phyloP scores from a whole-genome alignment of 2,113 vertebrate genomes.

The Anolis carolinensis region DNA sequence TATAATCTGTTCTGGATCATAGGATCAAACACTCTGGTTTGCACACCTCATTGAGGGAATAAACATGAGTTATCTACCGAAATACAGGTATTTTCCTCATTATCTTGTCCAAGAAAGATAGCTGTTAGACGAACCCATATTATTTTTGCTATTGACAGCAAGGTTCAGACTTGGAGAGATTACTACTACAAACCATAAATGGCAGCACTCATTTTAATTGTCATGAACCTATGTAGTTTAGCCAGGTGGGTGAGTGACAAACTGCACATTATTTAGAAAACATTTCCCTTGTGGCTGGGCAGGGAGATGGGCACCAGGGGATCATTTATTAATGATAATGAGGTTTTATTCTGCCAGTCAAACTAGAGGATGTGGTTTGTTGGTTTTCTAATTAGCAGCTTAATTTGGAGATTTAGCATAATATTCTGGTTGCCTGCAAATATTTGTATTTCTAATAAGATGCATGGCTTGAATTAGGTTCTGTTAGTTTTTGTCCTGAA shows the following conservation, averaged over 20 bases:
- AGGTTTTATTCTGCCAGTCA: slow-evolving; percentile 27
- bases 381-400: neutral
- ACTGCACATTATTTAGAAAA: neutral
- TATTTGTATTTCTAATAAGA: neutral
- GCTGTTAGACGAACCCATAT: neutral
- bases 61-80: slow-evolving; percentile 7
- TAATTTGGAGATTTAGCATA: slow-evolving; percentile 9
- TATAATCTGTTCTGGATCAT: neutral
- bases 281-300: neutral
- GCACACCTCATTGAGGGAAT: slow-evolving; percentile 4
- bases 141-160: slow-evolving; percentile 33
- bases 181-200: slow-evolving; percentile 8
- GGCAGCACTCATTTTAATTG: slow-evolving; percentile 34
- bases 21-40: neutral
- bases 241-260: neutral
- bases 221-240: slow-evolving; percentile 11
- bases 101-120: slow-evolving; percentile 5
- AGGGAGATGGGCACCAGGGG: neutral
- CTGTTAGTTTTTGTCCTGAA: neutral
- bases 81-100: slow-evolving; percentile 10
- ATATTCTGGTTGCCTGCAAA: neutral
- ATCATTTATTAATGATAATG: neutral
- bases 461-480: neutral
- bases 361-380: neutral
- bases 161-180: neutral